These are phyloP conservation scores for Pterostichus niger DNA, from an alignment of 2,888 invertebrate genomes.

Conservation along the genomic window DNA sequence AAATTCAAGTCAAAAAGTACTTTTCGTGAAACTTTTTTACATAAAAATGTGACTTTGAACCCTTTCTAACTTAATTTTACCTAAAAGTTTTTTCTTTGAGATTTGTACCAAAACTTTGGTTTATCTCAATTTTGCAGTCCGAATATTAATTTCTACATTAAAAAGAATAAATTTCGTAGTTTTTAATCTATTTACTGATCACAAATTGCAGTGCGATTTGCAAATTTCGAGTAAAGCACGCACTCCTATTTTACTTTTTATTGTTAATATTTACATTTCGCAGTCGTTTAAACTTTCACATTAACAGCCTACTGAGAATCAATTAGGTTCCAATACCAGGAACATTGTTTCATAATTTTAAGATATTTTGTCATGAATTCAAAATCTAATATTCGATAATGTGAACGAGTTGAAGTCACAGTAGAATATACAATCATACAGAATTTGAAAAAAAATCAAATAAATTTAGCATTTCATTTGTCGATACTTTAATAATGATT, in stretches of 20 bases:
- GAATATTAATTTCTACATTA: constrained; percentile 15
- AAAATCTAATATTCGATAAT: not conserved
- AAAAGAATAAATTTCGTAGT: not conserved
- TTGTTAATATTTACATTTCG: not conserved
- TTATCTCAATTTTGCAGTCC: not conserved
- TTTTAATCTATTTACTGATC: not conserved
- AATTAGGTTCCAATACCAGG: not conserved
- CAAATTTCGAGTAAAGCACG: not conserved
- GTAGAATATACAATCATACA: not conserved
- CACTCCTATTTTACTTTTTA: not conserved
- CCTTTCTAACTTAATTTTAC: constrained; percentile 39
- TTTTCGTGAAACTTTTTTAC: constrained; percentile 19
- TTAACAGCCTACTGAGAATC: not conserved
- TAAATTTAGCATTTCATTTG: not conserved
- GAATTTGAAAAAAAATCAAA: not conserved
- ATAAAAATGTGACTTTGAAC: constrained; percentile 39
- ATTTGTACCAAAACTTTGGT: constrained; percentile 25
- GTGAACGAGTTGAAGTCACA: not conserved
- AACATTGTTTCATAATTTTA: not conserved
- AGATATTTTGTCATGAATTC: not conserved
- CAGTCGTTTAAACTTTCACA: not conserved
- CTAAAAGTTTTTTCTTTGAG: constrained; percentile 31
- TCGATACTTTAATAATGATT: not conserved
- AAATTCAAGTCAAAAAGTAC: constrained; percentile 19
- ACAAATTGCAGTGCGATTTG: not conserved